Base-by-base conservation (phyloP, 2,888 invertebrate species). In the Xylophagus ater region DNA sequence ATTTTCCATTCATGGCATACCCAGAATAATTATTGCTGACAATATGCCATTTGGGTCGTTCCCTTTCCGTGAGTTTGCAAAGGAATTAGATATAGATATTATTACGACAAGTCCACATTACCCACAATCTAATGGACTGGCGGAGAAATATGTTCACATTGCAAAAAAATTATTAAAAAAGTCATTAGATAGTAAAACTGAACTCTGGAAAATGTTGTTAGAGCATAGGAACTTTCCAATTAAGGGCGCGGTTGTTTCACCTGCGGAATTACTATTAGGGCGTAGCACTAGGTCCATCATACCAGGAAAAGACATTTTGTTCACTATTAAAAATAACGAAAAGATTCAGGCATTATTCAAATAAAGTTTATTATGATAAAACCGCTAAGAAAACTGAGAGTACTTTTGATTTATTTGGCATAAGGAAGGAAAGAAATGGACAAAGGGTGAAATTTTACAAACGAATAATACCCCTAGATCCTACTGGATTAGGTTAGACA, bases 1-100 rank as follows among this genome's bases (percentile, higher is more conserved):
- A 15, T 44, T 47, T 40, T 37, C 40, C 10, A 31, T 37, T 8
- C 32, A 41, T 35, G 44, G 37, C 5, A 23, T 37, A 6, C 37
- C 30, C 3, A 28, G 17, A 17, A 23, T n/a, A 28, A 24, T 40
- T n/a, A 24, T 24, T 15, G 19, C 23, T 2, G 30, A 30, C n/a
- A 40, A 40, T 19, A 28, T 34, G 21, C 18, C 34, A 3, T 40
- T 40, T 20, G 17, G 21, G 18, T 34, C 34, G 6, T 32, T 8
- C 19, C 10, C 26, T 9, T 30, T 29, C 29, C n/a, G 15, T 17
- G 7, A 18, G 8, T 34, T 40, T 19, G 23, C 29, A 20, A 3
- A 24, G 6, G 24, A 34, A 13, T 30, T 20, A 24, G 1, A 34
- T 24, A 21, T 34, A 1, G 15, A 34, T 15, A 34, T 34, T 10